phyloP scores from a whole-genome alignment of 2,888 invertebrate genomes.

The Latrodectus hesperus region DNA sequence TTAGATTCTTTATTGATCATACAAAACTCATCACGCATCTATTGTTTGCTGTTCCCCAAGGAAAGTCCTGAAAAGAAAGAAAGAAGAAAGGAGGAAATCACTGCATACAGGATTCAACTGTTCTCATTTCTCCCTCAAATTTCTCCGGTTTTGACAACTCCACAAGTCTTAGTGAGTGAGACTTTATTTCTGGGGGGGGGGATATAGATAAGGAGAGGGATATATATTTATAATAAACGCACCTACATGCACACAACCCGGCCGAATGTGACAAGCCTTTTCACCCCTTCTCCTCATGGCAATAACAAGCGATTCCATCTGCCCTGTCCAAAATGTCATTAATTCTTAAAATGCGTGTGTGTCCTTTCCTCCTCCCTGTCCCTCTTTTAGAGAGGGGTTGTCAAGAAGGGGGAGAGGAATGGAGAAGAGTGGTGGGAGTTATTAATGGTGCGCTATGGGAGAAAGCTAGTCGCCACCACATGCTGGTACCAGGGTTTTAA shows the following conservation, averaged over 20 bases:
- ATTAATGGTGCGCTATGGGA: slow-evolving; percentile 65
- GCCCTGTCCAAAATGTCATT: slow-evolving; percentile 67
- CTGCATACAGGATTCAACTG: neutral
- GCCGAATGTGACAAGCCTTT: slow-evolving; percentile 15
- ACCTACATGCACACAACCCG: neutral
- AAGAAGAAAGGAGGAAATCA: neutral
- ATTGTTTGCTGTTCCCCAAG: slow-evolving; percentile 50
- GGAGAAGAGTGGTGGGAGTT: slow-evolving; percentile 19
- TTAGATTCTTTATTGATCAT: slow-evolving; percentile 33
- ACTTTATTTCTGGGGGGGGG: slow-evolving; percentile 10
- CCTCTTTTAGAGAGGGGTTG: slow-evolving; percentile 21
- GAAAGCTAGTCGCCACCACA: slow-evolving; percentile 23
- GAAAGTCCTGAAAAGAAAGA: slow-evolving; percentile 1
- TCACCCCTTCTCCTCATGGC: slow-evolving; percentile 12
- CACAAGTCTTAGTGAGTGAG: neutral
- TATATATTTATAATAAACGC: too few species aligned
- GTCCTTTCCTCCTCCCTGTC: slow-evolving; percentile 23
- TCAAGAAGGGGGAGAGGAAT: slow-evolving; percentile 26
- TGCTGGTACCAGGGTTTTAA: slow-evolving; percentile 34
- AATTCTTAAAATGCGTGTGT: slow-evolving; percentile 61
- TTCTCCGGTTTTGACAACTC: slow-evolving; percentile 48
- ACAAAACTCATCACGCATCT: slow-evolving; percentile 45
- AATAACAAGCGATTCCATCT: slow-evolving; percentile 39
- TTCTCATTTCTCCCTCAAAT: slow-evolving; percentile 5
- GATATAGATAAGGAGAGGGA: slow-evolving; percentile 4